phyloP scores from a whole-genome alignment of 2,113 vertebrate species.

The Eonycteris spelaea region DNA sequence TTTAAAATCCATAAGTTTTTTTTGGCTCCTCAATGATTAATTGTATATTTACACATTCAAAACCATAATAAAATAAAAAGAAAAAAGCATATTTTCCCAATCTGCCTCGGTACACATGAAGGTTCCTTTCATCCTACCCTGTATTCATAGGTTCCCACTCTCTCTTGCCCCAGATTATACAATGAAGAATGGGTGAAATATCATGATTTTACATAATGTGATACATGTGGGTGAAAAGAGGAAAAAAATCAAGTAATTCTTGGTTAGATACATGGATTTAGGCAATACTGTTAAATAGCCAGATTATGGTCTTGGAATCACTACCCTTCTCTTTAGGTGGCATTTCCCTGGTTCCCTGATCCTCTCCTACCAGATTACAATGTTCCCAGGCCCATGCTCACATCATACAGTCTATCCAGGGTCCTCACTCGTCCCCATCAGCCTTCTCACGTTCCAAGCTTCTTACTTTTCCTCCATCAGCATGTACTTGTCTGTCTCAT shows the following conservation, averaged over 20 bases:
- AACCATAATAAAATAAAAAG: neutral
- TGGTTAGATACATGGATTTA: neutral
- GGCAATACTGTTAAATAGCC: neutral
- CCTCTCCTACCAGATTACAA: neutral
- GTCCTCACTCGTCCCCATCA: neutral
- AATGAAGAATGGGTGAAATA: conserved; percentile 1
- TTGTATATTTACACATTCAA: neutral
- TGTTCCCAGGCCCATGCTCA: neutral
- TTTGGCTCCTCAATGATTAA: neutral
- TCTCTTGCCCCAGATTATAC: neutral
- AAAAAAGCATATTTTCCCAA: neutral
- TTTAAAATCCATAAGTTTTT: neutral
- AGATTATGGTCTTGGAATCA: neutral
- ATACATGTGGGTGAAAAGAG: neutral
- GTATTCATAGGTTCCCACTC: accelerated
- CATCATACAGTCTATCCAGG: neutral
- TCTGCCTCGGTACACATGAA: neutral
- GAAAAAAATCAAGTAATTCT: neutral
- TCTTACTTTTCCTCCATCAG: neutral
- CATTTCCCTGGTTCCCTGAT: neutral
- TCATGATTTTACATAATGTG: neutral
- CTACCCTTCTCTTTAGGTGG: neutral
- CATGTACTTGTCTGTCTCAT: neutral
- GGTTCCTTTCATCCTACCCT: neutral
- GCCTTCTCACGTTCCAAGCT: neutral